Conservation (phyloP, 2,888 invertebrate genomes). For the Agonopterix alstromeriana region DNA sequence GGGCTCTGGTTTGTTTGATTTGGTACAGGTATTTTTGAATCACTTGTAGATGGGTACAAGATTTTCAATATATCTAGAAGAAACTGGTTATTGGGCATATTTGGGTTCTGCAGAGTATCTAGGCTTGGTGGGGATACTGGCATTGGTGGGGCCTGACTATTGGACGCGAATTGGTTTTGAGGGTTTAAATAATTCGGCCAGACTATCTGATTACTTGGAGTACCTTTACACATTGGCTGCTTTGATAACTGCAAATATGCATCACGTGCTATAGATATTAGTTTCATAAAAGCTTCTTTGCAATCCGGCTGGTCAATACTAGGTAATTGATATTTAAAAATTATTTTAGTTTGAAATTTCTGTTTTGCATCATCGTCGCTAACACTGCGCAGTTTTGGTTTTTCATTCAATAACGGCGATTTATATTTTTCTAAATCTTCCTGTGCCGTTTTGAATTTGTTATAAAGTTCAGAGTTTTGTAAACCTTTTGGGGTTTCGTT, state of each 20-base stretch:
- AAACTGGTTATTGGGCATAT: too few species aligned
- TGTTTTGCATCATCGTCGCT: neutral
- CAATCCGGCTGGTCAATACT: conserved; percentile 19
- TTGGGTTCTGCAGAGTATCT: too few species aligned
- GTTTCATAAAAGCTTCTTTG: conserved; percentile 20
- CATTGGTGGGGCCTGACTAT: too few species aligned
- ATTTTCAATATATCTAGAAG: too few species aligned
- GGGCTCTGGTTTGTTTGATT: too few species aligned
- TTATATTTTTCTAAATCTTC: conserved; percentile 6
- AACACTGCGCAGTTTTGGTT: too few species aligned
- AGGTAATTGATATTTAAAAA: conserved; percentile 25
- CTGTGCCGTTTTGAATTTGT: conserved; percentile 6
- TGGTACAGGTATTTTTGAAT: too few species aligned
- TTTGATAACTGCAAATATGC: conserved; percentile 19
- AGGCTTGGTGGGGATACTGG: too few species aligned
- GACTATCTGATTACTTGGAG: conserved; percentile 6
- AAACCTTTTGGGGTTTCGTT: conserved; percentile 3
- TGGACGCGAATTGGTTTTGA: too few species aligned
- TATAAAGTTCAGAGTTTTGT: conserved; percentile 6
- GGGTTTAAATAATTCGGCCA: neutral
- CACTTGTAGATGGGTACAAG: too few species aligned
- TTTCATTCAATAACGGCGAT: neutral
- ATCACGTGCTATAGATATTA: conserved; percentile 25
- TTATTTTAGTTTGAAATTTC: conserved; percentile 13
- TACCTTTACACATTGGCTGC: conserved; percentile 16